Evolutionary conservation across 2,113 vertebrate genomes (phyloP), one percentile per base, ranked within the genome.

Genomic region (Phaethornis superciliosus): DNA sequence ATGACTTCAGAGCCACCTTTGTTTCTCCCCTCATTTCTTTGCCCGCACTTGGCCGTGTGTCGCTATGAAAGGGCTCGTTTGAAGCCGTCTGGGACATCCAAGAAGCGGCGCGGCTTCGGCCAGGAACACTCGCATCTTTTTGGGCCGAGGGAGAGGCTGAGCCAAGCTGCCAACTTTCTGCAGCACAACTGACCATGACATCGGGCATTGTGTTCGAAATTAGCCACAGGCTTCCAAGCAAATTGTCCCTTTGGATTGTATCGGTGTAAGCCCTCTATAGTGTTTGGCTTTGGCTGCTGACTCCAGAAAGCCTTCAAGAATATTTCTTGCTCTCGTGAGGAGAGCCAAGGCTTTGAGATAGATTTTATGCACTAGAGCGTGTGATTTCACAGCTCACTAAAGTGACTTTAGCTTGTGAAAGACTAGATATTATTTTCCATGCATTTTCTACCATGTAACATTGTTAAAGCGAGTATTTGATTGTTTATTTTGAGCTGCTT

Each of bases 1-100:
- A 98, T 98, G 98, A 98, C 98, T 98, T 98, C 98, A 97, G 98
- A 98, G 97, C 95, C 97, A 98, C 98, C 97, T 98, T 98, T 98
- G 98, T 98, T 96, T 92, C 51, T 21, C 85, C 35, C 68, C 87
- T 89, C 95, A 44, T 94, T 89, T 96, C 98, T 76, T 95, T 97
- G 97, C 94, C 96, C 92, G 94, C 98, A 98, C 98, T 98, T 98
- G 98, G 98, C 98, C 98, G 97, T 96, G 98, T 97, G 97, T 98
- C 97, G 94, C 97, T 90, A 78, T 97, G 98, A 98, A 98, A 97
- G 96, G 93, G 94, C 89, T 92, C 62, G 74, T 88, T 94, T 88
- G 95, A 97, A 97, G 86, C 86, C n/a, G 79, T 92, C 97, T 63
- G 97, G 97, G 97, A 97, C 95, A 95, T 89, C 96, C 86, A 93